These are phyloP conservation scores for Calidris pygmaea DNA, from an alignment of 2,113 vertebrate genomes.

Conservation along the genomic window DNA sequence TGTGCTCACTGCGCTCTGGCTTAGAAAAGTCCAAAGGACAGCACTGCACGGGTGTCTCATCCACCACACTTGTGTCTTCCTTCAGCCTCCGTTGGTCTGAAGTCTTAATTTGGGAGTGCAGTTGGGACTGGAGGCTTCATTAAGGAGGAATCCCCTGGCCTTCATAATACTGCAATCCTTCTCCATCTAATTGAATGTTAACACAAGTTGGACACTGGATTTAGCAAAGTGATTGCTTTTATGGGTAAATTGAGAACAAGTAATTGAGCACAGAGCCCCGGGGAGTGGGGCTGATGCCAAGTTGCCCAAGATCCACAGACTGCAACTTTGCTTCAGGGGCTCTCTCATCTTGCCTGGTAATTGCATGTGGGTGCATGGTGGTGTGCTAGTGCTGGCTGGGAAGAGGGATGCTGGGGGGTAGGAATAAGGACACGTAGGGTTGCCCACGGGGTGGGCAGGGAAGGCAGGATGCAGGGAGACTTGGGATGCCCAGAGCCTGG, in stretches of 20 bases:
- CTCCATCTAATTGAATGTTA: constrained; percentile 9
- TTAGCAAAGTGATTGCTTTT: neutral
- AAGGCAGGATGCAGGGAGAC: neutral
- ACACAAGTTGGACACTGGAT: neutral
- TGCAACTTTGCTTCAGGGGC: neutral
- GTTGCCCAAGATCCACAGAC: neutral
- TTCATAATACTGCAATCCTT: neutral
- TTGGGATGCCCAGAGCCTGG: neutral
- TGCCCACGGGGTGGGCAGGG: neutral
- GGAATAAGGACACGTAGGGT: neutral
- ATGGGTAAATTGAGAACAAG: neutral
- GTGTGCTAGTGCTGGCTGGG: neutral
- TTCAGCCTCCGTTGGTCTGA: neutral
- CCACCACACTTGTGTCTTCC: neutral
- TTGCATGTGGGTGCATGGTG: neutral
- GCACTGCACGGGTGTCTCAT: neutral
- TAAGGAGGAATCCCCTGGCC: neutral
- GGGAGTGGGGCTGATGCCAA: neutral
- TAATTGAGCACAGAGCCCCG: neutral
- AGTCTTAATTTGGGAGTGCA: neutral
- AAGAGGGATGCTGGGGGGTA: neutral
- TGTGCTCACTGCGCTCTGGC: neutral
- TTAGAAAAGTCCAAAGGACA: neutral
- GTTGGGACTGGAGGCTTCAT: neutral
- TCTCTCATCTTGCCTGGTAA: neutral